These are phyloP conservation scores for Apteryx owenii DNA, from an alignment of 2,113 vertebrate species.

Conservation along the genomic window DNA sequence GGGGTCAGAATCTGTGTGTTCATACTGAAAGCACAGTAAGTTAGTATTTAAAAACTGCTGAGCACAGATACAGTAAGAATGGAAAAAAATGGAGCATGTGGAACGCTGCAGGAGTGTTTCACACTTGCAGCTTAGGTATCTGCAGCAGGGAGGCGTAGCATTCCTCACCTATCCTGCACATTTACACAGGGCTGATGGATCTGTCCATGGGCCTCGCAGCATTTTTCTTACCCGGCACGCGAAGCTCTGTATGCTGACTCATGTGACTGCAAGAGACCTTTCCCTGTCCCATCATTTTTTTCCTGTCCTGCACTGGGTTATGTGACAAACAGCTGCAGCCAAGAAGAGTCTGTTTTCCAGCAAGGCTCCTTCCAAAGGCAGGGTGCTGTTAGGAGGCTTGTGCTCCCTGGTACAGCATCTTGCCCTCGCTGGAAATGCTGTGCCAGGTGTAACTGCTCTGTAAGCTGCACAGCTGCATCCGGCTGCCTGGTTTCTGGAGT, in stretches of 20 bases:
- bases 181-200: background rate
- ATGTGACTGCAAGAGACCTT: background rate
- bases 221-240: background rate
- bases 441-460: background rate
- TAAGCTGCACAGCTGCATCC: background rate
- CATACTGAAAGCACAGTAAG: background rate
- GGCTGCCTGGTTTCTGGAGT: background rate
- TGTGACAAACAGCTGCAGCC: background rate
- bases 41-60: background rate
- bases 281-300: background rate
- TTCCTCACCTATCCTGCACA: constrained; percentile 55
- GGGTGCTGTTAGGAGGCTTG: background rate
- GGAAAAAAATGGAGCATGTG: background rate
- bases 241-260: background rate
- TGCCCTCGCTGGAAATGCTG: background rate
- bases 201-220: accelerated
- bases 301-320: accelerated
- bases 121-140: background rate
- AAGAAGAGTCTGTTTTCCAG: background rate
- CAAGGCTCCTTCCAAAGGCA: background rate
- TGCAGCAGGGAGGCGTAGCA: background rate
- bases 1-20: background rate
- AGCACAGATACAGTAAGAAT: background rate
- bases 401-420: background rate
- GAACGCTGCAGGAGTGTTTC: background rate